Conservation (phyloP, 2,797 vertebrate genomes). For the Microctenopoma lineatum region DNA sequence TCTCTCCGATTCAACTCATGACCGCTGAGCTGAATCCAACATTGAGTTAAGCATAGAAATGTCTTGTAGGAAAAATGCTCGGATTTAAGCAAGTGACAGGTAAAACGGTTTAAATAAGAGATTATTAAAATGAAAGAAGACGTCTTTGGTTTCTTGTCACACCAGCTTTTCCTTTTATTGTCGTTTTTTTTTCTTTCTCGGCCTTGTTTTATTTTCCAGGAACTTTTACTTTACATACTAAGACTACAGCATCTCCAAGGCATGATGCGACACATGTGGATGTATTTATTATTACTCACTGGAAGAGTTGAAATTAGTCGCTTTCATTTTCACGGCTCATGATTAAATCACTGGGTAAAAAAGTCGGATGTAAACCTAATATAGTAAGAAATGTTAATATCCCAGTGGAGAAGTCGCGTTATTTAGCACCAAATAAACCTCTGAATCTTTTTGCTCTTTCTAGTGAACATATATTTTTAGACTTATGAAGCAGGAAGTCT, state of each 20-base stretch:
- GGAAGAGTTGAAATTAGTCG: background rate
- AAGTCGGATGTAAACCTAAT: background rate
- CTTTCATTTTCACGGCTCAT: slow-evolving; percentile 1
- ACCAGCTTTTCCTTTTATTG: fast-evolving
- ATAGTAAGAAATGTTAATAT: slow-evolving; percentile 7
- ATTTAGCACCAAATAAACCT: background rate
- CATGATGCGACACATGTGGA: background rate
- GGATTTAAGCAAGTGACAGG: slow-evolving; percentile 2
- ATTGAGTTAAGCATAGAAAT: slow-evolving; percentile 23
- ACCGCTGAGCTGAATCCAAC: slow-evolving; percentile 46
- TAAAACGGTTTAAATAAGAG: slow-evolving; percentile 1
- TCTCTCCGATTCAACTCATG: slow-evolving; percentile 31
- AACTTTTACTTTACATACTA: background rate
- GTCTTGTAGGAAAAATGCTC: slow-evolving; percentile 16
- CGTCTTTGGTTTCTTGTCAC: background rate
- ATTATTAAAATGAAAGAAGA: slow-evolving; percentile 18
- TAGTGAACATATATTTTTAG: slow-evolving; percentile 11
- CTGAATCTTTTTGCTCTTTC: background rate
- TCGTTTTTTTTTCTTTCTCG: background rate
- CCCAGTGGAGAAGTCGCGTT: background rate
- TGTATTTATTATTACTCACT: background rate
- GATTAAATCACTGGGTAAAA: slow-evolving; percentile 17
- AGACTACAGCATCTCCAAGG: background rate
- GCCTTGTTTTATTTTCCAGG: background rate
- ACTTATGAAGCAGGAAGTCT: slow-evolving; percentile 2